Base-by-base conservation (phyloP, 2,888 invertebrate species). In the Tenthredo notha region DNA sequence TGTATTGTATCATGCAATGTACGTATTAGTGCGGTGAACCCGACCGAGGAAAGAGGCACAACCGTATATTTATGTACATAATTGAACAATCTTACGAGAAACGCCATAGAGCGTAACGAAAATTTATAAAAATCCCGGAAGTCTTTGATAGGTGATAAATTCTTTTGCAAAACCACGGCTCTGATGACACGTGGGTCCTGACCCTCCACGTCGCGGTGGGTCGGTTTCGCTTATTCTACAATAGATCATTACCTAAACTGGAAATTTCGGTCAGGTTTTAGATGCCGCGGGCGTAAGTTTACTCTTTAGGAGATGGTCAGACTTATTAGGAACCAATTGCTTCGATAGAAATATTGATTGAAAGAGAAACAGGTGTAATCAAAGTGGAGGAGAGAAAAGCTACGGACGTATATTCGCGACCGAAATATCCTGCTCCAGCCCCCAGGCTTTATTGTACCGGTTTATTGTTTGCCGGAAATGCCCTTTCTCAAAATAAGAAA, bases 391-490 rank as follows among this genome's bases (percentile, higher is more conserved):
- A 33, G 12, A 67, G 33, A 67, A 67, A 33, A 67, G 67, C 3
- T 33, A 67, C 33, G 33, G 33, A 18, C 67, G 18, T 67, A 33
- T 67, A 29, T 25, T 67, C 67, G 33, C 67, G 29, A 15, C 1
- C 67, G 33, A 7, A 25, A 67, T 67, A 33, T 67, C 67, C 67
- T 58, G 9, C n/a, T 67, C 18, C 67, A 29, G 33, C 18, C 67
- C 18, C 67, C 10, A 67, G 67, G 67, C 67, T 21, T 25, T 67
- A 33, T 33, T 33, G 67, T 67, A 67, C 29, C 29, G 15, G 33
- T 25, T 67, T 33, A 67, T 67, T 67, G 67, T 67, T 18, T 15
- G 77, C 77, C 77, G 77, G 77, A 77, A 77, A 77, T 77, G 29
- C 77, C 77, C 33, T 77, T 77, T 77, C 77, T 50, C 77, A 7